These are phyloP conservation scores for Noctua comes DNA, from an alignment of 2,888 invertebrate genomes.

Conservation along the genomic window DNA sequence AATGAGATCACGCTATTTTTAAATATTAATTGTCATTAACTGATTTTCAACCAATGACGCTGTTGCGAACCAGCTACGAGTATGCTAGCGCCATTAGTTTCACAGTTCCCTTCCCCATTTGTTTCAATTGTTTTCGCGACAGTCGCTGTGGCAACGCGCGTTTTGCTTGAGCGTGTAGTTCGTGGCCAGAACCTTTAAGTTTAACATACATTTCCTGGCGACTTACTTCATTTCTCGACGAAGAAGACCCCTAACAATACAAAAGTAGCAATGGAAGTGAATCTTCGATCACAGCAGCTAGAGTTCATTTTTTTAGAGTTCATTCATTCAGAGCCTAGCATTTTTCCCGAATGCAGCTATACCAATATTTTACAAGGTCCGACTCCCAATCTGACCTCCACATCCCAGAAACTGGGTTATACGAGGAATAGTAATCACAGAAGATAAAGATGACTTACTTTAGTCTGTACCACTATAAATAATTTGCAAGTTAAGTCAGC, in stretches of 20 bases:
- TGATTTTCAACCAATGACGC: not conserved
- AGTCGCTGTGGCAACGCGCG: not conserved
- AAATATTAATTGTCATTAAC: not conserved
- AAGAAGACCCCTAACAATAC: not conserved
- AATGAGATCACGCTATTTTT: not conserved
- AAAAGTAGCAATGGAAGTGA: slow-evolving; percentile 2
- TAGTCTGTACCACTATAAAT: too few species aligned
- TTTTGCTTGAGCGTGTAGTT: not conserved
- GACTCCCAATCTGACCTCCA: not conserved
- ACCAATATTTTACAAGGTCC: not conserved
- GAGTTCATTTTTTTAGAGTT: too few species aligned
- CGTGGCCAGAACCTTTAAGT: not conserved
- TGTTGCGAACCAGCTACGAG: not conserved
- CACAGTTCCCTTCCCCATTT: not conserved
- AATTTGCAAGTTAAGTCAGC: slow-evolving; percentile 3
- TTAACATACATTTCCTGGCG: not conserved
- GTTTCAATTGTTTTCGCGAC: not conserved
- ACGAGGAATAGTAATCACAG: not conserved
- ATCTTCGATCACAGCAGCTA: not conserved
- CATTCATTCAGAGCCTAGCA: too few species aligned
- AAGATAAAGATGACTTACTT: too few species aligned
- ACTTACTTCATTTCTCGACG: not conserved
- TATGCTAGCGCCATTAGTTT: not conserved
- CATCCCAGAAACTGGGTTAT: not conserved
- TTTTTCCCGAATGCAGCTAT: not conserved